Base-by-base conservation (phyloP, 2,888 invertebrate species). In the Perizoma affinitatum region DNA sequence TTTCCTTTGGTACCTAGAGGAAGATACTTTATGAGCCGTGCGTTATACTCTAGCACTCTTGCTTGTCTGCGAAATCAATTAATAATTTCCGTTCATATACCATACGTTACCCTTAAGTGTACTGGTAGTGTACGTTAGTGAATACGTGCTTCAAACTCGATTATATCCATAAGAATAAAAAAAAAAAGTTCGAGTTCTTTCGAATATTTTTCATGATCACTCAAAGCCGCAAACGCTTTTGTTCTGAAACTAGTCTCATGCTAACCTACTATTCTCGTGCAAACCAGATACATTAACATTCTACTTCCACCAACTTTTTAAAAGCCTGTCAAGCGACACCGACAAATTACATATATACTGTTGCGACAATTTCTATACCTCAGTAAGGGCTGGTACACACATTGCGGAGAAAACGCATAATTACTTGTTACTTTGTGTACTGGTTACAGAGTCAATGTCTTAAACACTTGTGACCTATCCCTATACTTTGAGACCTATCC, bases 301-400 rank as follows among this genome's bases (percentile, higher is more conserved):
- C 54, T 57, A 54, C 10, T 63, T 61, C 53, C 47, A 55, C 43
- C 55, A 11, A 59, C 54, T 66, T 68, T 63, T 63, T 61, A 65
- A 66, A 63, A 47, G 46, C 52, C 49, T 43, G 50, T 11, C 43
- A 45, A 55, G 55, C 38, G 38, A 4, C 38, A 55, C 53, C 38
- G 38, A 3, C 1, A 38, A 38, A 38, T 38, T 38, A n/a, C n/a
- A n/a, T n/a, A 1, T 38, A 38, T 38, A 7, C n/a, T 53, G 43
- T 55, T 62, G 64, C 61, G 56, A 52, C 62, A 66, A 66, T 67
- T 67, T 66, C 64, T 65, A 66, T 59, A 52, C 65, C 62, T 64
- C 9, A 51, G 34, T 43, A 53, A 62, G 35, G n/a, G 48, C 53
- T n/a, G 36, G 5, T 35, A 42, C 7, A 47, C 33, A 46, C 6